A percentile compares a stretch with the other conserved stretches of the same genome.
phyloP scores from a whole-genome alignment of 2,888 invertebrate genomes.

The Macrosoma leucophasiata region DNA sequence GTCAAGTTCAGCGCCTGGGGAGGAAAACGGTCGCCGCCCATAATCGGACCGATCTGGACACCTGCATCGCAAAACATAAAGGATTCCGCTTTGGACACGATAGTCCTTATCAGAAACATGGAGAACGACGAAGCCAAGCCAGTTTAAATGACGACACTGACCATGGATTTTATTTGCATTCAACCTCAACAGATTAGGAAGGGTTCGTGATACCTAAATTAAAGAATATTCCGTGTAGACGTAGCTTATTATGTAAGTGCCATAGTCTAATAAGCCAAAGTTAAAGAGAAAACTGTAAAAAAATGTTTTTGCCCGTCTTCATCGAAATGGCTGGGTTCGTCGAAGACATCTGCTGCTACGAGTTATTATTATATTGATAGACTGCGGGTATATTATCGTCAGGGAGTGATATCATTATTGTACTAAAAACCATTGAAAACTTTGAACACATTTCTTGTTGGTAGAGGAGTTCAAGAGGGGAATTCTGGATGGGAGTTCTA shows the following conservation, averaged over 20 bases:
- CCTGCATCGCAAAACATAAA: slow-evolving; percentile 45
- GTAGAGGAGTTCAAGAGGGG: too few relatives aligned
- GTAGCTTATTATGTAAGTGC: slow-evolving; percentile 32
- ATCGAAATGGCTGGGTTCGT: slow-evolving; percentile 49
- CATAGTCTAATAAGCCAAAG: slow-evolving; percentile 28
- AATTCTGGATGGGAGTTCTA: too few relatives aligned
- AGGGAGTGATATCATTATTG: too few relatives aligned
- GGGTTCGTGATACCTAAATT: slow-evolving; percentile 15
- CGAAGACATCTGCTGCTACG: slow-evolving; percentile 32
- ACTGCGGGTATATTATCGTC: too few relatives aligned
- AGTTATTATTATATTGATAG: too few relatives aligned
- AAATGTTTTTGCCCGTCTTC: slow-evolving; percentile 28
- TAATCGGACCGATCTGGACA: slow-evolving; percentile 68
- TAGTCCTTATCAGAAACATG: slow-evolving; percentile 48
- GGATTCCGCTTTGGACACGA: slow-evolving; percentile 48
- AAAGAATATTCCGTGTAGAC: slow-evolving; percentile 2
- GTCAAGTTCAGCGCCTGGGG: slow-evolving; percentile 70
- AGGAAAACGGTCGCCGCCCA: slow-evolving; percentile 61
- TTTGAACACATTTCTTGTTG: too few relatives aligned
- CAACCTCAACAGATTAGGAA: not conserved
- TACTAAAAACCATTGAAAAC: too few relatives aligned
- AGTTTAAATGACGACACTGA: slow-evolving; percentile 14
- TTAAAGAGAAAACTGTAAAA: slow-evolving; percentile 14
- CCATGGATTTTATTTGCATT: slow-evolving; percentile 2
- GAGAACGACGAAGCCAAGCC: slow-evolving; percentile 24